Evolutionary conservation across 2,113 vertebrate genomes (phyloP).

Genomic region (Cyanocitta stelleri): DNA sequence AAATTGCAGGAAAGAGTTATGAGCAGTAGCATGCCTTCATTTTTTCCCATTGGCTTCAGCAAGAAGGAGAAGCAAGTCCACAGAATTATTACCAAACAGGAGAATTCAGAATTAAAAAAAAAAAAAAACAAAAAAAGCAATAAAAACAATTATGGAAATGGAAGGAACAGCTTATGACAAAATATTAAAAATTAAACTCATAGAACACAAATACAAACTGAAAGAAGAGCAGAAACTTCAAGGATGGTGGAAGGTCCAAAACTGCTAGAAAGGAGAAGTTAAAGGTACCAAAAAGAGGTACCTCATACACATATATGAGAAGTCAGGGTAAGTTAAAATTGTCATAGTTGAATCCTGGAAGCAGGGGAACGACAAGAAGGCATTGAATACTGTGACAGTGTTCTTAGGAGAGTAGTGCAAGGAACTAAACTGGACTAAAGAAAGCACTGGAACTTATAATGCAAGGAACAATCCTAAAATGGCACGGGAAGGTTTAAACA

Average conservation of each 20-base stretch:
- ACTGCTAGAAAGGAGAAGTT: not conserved
- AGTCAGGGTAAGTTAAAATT: not conserved
- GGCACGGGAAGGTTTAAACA: not conserved
- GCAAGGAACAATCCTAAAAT: not conserved
- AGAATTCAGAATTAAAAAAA: not conserved
- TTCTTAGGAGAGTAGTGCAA: not conserved
- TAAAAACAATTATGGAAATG: not conserved
- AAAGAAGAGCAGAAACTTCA: not conserved
- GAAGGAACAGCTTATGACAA: not conserved
- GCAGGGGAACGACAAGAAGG: accelerated
- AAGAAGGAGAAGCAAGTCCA: not conserved
- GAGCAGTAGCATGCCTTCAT: not conserved
- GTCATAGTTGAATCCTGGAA: not conserved
- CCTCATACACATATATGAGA: not conserved
- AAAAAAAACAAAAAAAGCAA: not conserved
- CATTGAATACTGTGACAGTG: not conserved
- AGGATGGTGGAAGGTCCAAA: not conserved
- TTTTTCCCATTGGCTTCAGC: not conserved
- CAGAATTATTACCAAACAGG: not conserved
- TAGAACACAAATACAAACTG: not conserved
- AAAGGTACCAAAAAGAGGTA: not conserved
- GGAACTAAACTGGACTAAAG: not conserved
- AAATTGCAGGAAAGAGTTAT: not conserved
- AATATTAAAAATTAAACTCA: not conserved
- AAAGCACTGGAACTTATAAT: not conserved